Evolutionary conservation across 2,888 invertebrate species (phyloP).

Genomic region (Drosophila macrospina): DNA sequence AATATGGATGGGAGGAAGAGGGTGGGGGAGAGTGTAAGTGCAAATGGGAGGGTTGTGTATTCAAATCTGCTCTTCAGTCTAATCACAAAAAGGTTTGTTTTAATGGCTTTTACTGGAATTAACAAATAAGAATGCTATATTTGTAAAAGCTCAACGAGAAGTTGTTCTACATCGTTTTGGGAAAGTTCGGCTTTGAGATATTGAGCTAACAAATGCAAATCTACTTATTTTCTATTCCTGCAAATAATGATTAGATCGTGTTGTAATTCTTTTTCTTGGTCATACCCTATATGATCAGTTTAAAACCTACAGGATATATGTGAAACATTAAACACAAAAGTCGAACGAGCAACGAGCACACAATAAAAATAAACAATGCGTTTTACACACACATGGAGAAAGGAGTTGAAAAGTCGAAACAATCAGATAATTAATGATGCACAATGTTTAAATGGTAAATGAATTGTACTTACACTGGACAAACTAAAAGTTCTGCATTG

Average conservation of each 20-base stretch:
- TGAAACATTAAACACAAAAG: conserved; percentile 9
- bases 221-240: too few relatives aligned
- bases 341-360: conserved; percentile 8
- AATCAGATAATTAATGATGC: conserved; percentile 43
- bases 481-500: conserved; percentile 1
- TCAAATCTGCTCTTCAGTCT: conserved; percentile 5
- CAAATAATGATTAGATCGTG: too few relatives aligned
- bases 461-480: conserved; percentile 5
- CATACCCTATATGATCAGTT: neutral
- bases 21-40: neutral
- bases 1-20: neutral
- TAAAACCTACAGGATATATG: neutral
- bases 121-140: conserved; percentile 37
- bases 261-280: too few relatives aligned
- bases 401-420: conserved; percentile 19
- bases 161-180: neutral
- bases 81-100: conserved; percentile 30
- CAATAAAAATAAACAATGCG: conserved; percentile 8
- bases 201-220: neutral
- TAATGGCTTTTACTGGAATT: conserved; percentile 72
- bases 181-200: neutral
- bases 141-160: neutral
- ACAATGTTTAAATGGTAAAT: conserved; percentile 25
- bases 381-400: neutral
- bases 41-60: neutral